These are phyloP conservation scores for Oxyruncus cristatus DNA, from an alignment of 2,113 vertebrate species.

Conservation along the genomic window DNA sequence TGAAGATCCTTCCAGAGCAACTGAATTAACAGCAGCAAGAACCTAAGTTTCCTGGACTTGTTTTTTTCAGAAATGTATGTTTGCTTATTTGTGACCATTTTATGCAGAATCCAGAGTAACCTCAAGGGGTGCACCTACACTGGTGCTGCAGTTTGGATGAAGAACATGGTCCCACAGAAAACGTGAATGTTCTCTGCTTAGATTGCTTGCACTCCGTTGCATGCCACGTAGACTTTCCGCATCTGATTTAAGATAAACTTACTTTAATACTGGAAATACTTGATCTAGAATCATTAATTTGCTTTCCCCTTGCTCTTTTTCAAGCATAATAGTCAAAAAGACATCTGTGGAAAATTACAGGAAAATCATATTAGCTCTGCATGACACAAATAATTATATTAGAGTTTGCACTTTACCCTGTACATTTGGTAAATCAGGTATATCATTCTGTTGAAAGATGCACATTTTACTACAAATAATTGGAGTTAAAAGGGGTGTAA, in stretches of 20 bases:
- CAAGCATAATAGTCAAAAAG: not conserved
- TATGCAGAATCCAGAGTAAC: not conserved
- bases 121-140: not conserved
- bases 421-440: not conserved
- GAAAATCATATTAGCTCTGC: constrained; percentile 8
- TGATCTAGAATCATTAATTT: not conserved
- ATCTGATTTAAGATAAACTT: not conserved
- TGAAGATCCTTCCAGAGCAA: not conserved
- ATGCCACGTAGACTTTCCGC: not conserved
- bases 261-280: not conserved
- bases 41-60: not conserved
- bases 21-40: not conserved
- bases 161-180: not conserved
- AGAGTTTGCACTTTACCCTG: not conserved
- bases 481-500: not conserved
- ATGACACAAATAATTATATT: not conserved
- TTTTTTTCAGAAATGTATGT: not conserved
- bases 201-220: not conserved
- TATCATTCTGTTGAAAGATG: not conserved
- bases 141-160: not conserved
- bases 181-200: rapidly evolving
- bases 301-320: not conserved
- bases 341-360: not conserved
- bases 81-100: not conserved
- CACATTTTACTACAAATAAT: not conserved